phyloP scores from a whole-genome alignment of 1,140 invertebrate species.

The Gryllus bimaculatus region DNA sequence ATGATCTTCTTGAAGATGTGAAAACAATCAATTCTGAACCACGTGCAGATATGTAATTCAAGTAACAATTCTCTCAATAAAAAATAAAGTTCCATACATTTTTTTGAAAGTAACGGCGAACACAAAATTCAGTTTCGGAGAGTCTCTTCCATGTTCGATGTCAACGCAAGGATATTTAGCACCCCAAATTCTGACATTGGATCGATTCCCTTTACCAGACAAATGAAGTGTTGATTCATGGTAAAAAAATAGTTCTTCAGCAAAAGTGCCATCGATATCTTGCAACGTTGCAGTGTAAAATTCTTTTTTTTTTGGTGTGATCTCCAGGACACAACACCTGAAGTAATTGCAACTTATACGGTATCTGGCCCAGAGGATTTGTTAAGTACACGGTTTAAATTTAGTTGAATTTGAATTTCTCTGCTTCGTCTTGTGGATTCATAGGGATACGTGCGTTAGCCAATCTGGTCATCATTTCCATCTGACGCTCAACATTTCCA shows the following conservation, averaged over 20 bases:
- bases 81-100: slow-evolving; percentile 19
- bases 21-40: slow-evolving; percentile 17
- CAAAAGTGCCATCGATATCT: too few relatives aligned
- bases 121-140: not conserved
- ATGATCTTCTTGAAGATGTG: slow-evolving; percentile 15
- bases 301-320: too few relatives aligned
- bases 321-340: too few relatives aligned
- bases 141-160: slow-evolving; percentile 18
- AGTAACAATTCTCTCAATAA: slow-evolving; percentile 17
- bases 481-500: too few relatives aligned
- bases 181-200: slow-evolving; percentile 19
- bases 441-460: too few relatives aligned
- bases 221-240: slow-evolving; percentile 20
- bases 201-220: slow-evolving; percentile 13
- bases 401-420: too few relatives aligned
- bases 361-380: too few relatives aligned
- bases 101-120: slow-evolving; percentile 12
- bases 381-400: too few relatives aligned
- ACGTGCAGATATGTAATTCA: slow-evolving; percentile 15
- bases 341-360: too few relatives aligned
- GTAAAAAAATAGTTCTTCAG: not conserved
- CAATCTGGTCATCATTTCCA: too few relatives aligned
- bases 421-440: too few relatives aligned
- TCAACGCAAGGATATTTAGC: slow-evolving; percentile 10
- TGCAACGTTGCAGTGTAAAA: too few relatives aligned